Base-by-base conservation (phyloP, 1,140 invertebrate species). In the Drosophila lacteicornis region DNA sequence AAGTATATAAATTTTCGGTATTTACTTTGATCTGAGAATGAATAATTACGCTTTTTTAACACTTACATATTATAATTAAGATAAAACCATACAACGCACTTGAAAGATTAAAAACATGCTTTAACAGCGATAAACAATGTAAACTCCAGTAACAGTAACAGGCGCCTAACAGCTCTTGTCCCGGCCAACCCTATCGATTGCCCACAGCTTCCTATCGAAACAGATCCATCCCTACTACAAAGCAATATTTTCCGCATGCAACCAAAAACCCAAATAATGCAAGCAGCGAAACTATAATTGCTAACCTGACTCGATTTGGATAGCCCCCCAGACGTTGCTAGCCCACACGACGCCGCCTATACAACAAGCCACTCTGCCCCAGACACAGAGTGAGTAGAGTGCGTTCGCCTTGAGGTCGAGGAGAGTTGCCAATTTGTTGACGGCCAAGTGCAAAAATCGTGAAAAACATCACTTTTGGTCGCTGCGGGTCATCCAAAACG, bases 221-320 rank as follows among this genome's bases (percentile, higher is more conserved):
- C 8, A 11, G 5, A 40, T 25, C 50, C 15, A 13, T 65, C 53
- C 66, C 60, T 66, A 65, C 61, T 67, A 67, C 62, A 70, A 73
- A 69, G 69, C 67, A 73, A 73, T 71, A 74, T 73, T 74, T 74
- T 74, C 70, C 70, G 70, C 70, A 74, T 74, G 70, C 69, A 71
- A 51, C 46, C 56, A 73, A 68, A 45, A 62, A 68, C 11, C 30
- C 27, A 69, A 73, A 60, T 51, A 73, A 38, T 73, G 69, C 45
- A 50, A 36, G 27, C 33, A 42, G 38, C 22, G 13, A 9, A 43
- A n/a, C 38, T 36, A 25, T 73, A 73, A 60, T 60, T 60, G 38
- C 40, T 11, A 60, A 73, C 22, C 46, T 40, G 45, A 59, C 19
- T 30, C 22, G 19, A 49, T 60, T 43, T 59, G 38, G 36, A 38